Base-by-base conservation (phyloP, 35 echinoderm and acorn worm genomes). In the Nesometra sesokonis region DNA sequence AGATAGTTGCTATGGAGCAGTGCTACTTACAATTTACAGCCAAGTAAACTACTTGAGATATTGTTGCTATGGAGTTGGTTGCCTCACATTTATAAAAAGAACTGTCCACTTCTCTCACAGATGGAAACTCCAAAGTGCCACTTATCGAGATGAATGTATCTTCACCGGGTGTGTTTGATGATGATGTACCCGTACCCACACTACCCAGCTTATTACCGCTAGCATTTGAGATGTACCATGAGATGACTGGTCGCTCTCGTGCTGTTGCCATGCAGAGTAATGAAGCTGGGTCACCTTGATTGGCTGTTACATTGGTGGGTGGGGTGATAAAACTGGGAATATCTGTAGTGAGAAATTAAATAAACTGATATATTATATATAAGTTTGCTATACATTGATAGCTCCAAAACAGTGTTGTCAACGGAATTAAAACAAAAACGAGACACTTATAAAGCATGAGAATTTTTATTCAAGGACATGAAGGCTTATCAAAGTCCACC, bases 81-180 rank as follows among this genome's bases (percentile, higher is more conserved):
- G 95, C 95, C 31, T 84, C 84, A 87, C 95, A 97, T 46, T 87
- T 27, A 85, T 93, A 97, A 91, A 86, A 91, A 46, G 91, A 89
- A 37, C 91, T 84, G 32, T 97, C 95, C 47, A 83, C 40, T 35
- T 31, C n/a, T 8, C 46, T 35, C 19, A 97, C 95, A 13, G 37
- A 43, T 17, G 21, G 35, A 38, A 97, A 81, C 27, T 76, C 67
- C 29, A 97, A 84, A 78, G 90, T 67, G 27, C 95, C 95, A 30
- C 88, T 86, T 2, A 67, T 80, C 9, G 82, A 77, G 0, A 97
- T 84, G 36, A 77, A 84, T 17, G 83, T 89, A 52, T 36, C 78
- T 7, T 77, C 86, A 11, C 88, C 94, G 37, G 84, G 78, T 0
- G 81, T 85, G 5, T 67, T 86, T 17, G 52, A 57, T 5, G 77